phyloP scores from a whole-genome alignment of 2,888 invertebrate genomes.

The Cephus sareptanus region DNA sequence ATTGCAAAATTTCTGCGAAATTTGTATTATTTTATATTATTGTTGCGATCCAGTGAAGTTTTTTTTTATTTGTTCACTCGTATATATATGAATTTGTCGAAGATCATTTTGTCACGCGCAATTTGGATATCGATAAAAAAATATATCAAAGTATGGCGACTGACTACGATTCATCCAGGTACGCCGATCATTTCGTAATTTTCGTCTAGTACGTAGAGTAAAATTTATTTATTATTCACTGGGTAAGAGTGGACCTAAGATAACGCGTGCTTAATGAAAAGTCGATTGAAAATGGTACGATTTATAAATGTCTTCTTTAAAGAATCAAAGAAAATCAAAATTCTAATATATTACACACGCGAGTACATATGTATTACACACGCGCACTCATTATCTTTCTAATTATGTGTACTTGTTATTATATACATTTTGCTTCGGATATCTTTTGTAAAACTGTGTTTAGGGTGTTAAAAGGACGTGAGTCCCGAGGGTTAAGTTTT shows the following conservation, averaged over 20 bases:
- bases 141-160: background rate
- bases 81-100: background rate
- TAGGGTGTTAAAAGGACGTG: background rate
- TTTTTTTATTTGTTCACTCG: background rate
- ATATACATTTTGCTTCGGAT: background rate
- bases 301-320: background rate
- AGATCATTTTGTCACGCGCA: background rate
- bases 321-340: slow-evolving; percentile 38
- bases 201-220: background rate
- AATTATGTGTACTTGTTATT: background rate
- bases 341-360: slow-evolving; percentile 40
- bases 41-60: background rate
- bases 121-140: background rate
- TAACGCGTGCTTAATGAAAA: background rate
- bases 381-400: background rate
- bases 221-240: slow-evolving; percentile 7
- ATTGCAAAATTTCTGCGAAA: background rate
- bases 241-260: background rate
- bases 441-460: background rate
- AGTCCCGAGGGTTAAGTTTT: background rate
- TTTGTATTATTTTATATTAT: background rate
- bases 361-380: too few species aligned
- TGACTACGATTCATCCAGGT: background rate
- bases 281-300: background rate
- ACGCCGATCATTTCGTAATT: background rate